Evolutionary conservation across 2,888 invertebrate genomes (phyloP).

Genomic region (Sminthurides aquaticus): DNA sequence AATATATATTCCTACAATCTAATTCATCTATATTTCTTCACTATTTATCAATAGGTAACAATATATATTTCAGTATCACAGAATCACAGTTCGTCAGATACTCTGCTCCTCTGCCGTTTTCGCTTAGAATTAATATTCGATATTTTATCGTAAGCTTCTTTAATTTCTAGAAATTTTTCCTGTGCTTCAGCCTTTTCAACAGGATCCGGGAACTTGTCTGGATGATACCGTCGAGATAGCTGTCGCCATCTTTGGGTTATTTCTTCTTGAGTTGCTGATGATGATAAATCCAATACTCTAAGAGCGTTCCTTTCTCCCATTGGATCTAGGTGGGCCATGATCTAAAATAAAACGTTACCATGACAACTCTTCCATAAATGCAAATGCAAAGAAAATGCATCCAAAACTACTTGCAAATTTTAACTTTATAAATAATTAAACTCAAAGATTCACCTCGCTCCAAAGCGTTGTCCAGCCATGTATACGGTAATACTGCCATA

Average conservation of each 20-base stretch:
- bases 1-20: no score
- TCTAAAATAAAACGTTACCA: no score
- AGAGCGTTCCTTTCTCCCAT: constrained; percentile 79
- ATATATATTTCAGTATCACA: no score
- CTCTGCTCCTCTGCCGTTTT: constrained; percentile 53
- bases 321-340: constrained; percentile 56
- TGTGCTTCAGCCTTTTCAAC: constrained; percentile 64
- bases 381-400: neutral
- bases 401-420: neutral
- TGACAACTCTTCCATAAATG: no score
- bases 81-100: neutral
- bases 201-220: constrained; percentile 77
- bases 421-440: neutral
- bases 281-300: constrained; percentile 65
- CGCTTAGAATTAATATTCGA: constrained; percentile 74
- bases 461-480: constrained; percentile 84
- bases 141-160: constrained; percentile 82
- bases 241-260: constrained; percentile 74
- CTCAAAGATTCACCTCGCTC: constrained; percentile 54
- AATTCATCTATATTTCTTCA: no score
- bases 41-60: no score
- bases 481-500: constrained; percentile 69
- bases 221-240: constrained; percentile 78
- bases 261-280: constrained; percentile 75
- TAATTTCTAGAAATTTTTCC: constrained; percentile 83